Evolutionary conservation across 1,140 invertebrate species (phyloP), one percentile per base, ranked within the genome.

Genomic region (Chionoecetes opilio): DNA sequence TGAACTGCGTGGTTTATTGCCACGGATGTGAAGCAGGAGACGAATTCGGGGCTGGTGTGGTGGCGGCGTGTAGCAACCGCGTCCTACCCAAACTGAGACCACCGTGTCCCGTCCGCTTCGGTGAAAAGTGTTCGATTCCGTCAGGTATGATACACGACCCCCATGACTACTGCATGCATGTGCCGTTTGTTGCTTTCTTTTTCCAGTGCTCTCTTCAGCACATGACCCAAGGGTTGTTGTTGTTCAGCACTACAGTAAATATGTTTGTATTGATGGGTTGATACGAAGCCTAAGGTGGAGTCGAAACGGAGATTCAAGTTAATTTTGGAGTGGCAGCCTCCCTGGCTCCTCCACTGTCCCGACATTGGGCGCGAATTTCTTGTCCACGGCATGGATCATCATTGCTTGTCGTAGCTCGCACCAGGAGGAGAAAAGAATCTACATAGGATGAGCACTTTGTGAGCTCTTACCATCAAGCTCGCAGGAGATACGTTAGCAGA

Each of bases 311-410:
- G 53, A 34, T 82, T 34, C 63, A 14, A 9, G 91, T 92, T 92
- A 92, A 82, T 92, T 92, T 92, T 82, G 63, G 53, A 92, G 91
- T 21, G 91, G 53, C 75, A 35, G 31, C 91, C 91, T 92, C 31
- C 63, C 91, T 82, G 31, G 37, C 63, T 92, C 75, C 32, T 29
- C 31, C 46, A 29, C 14, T 91, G 38, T 31, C 38, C 75, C 21
- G 89, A 32, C 29, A n/a, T 3, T 8, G 75, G 91, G n/a, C 5
- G 91, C 63, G 31, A 37, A 82, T 75, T 91, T 91, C 46, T 91
- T 32, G 32, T 32, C 29, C 53, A 63, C 26, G 46, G 46, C 46
- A 53, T 53, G 85, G 37, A 21, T 35, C 85, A 21, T n/a, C 2
- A 75, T 26, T 75, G 63, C 63, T 75, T n/a, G 53, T 2, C 6